Base-by-base conservation (phyloP, 2,113 vertebrate species). In the Platichthys stellatus region DNA sequence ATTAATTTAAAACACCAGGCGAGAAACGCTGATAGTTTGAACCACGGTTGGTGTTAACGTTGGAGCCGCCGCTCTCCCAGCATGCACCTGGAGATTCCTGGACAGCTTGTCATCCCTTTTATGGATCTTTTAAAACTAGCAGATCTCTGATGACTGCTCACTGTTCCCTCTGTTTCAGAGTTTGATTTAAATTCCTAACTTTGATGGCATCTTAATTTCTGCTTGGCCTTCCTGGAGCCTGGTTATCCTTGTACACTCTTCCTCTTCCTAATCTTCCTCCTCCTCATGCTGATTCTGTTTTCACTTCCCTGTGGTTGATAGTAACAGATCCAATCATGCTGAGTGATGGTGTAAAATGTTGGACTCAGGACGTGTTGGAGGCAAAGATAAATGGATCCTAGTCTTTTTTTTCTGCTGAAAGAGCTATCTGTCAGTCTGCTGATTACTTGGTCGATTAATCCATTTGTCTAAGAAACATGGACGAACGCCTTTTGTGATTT, bases 51-150 rank as follows among this genome's bases (percentile, higher is more conserved):
- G 7, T 24, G 10, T n/a, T 3, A 23, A 56, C 54, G 5, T 53
- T 49, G 45, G 18, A 62, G 35, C 12, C n/a, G 31, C 53, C 9
- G 23, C 15, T 35, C 2, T 80, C 74, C 76, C 70, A 81, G 62
- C 61, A 78, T 71, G 76, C 84, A 74, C 67, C 57, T 43, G 80
- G 45, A 51, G 23, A 5, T 51, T 61, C n/a, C 62, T 57, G 64
- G 23, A 3, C 43, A 0, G 47, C 59, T 56, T 14, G 17, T 18
- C 13, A 23, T 6, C 60, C 83, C 83, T 81, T 78, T 59, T 67
- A 78, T 81, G 80, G 75, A 2, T 74, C 20, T 40, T 63, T 31
- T 15, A 58, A 40, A 31, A 21, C 12, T 2, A 20, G 51, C 51
- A 54, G 20, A 21, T 54, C 51, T 54, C 51, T 54, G 18, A 51